phyloP scores from a whole-genome alignment of 1,140 invertebrate species.

The Lepidostoma basale region DNA sequence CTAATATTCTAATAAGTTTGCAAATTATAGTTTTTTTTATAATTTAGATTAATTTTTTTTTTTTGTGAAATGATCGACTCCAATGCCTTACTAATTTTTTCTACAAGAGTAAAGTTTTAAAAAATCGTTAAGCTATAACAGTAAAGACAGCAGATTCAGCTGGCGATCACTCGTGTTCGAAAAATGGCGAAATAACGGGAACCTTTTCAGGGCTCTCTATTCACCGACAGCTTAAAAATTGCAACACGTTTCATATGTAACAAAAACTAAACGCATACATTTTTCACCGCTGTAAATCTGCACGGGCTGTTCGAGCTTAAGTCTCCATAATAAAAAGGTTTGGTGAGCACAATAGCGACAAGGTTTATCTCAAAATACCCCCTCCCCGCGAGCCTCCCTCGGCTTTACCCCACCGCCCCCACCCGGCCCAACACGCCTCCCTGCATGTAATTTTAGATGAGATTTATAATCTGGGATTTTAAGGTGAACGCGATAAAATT shows the following conservation, averaged over 20 bases:
- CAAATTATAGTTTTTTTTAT: no score
- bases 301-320: conserved; percentile 41
- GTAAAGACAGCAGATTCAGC: no score
- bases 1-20: no score
- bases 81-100: no score
- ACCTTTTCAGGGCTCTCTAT: no score
- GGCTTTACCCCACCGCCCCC: background rate
- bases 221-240: no score
- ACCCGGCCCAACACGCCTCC: conserved; percentile 13
- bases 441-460: conserved; percentile 46
- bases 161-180: no score
- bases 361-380: conserved; percentile 45
- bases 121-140: no score
- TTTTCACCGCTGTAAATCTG: conserved; percentile 42
- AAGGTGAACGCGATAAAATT: conserved; percentile 46
- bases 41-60: no score
- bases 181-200: background rate
- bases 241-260: conserved; percentile 13
- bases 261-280: conserved; percentile 33
- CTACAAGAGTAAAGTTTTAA: no score
- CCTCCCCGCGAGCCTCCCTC: conserved; percentile 11
- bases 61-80: no score
- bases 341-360: conserved; percentile 41
- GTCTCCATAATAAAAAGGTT: conserved; percentile 46
- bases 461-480: conserved; percentile 47